Base-by-base conservation (phyloP, 2,888 invertebrate genomes). In the Epistrophe grossulariae region DNA sequence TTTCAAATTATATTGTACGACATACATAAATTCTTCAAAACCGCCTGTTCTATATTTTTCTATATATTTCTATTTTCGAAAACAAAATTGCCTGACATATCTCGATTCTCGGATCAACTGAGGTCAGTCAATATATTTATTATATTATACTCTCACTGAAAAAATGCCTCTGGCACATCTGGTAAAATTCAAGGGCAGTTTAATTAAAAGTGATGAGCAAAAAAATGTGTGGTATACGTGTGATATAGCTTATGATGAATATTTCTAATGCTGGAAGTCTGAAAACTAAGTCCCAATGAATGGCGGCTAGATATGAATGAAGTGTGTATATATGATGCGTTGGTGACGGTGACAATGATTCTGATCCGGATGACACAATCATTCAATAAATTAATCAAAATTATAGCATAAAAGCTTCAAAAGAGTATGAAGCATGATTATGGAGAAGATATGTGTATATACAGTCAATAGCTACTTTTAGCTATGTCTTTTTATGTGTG, bases 291-390 rank as follows among this genome's bases (percentile, higher is more conserved):
- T 19, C 38, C 38, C 59, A 38, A 60, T 38, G 38, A 60, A 60
- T 60, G 43, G 13, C 6, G 15, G 13, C 1, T 6, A 38, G 31
- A 31, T 35, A 28, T 59, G 40, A 76, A 19, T 38, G 68, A 45
- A 70, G 68, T 64, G 78, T 77, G 72, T 72, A n/a, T n/a, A n/a
- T n/a, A 57, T 50, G 79, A 76, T 78, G 64, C 85, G 78, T 84
- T 85, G 85, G 74, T 82, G 24, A 24, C 24, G 24, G 24, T 24
- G 85, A 78, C 82, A 85, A 74, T 79, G 72, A 72, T 66, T 82
- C 50, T 87, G 83, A 79, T 87, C 87, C 83, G 87, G 87, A 87
- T 87, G 83, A 87, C 87, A 83, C 87, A 87, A 87, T 87, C 87
- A 87, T 87, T 87, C 83, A 87, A 87, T 87, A 87, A 87, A 71